phyloP scores from a whole-genome alignment of 1,140 invertebrate species.

The Teleogryllus occipitalis region DNA sequence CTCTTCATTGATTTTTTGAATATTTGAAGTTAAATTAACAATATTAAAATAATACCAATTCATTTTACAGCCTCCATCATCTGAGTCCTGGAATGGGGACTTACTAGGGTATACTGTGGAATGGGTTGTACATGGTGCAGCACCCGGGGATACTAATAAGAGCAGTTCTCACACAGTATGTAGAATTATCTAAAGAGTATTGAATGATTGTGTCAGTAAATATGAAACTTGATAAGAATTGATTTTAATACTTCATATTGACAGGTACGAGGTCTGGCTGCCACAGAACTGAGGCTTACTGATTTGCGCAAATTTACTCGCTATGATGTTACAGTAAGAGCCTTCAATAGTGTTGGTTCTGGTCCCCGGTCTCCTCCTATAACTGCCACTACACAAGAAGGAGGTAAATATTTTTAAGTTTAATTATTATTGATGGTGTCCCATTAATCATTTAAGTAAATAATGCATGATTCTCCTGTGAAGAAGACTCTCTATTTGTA shows the following conservation, averaged over 20 bases:
- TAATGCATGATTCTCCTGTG: background rate
- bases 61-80: constrained; percentile 40
- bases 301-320: constrained; percentile 69
- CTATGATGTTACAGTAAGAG: constrained; percentile 70
- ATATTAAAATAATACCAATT: background rate
- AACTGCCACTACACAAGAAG: constrained; percentile 71
- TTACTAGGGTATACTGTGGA: constrained; percentile 54
- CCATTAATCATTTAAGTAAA: too few relatives aligned
- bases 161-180: constrained; percentile 13
- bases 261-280: background rate
- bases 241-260: background rate
- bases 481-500: background rate
- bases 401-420: constrained; percentile 47
- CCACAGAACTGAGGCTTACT: constrained; percentile 28
- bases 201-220: too few relatives aligned
- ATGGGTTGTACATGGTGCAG: background rate
- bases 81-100: constrained; percentile 48
- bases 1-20: background rate
- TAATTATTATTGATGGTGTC: background rate
- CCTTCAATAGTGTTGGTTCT: constrained; percentile 75
- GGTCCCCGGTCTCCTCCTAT: constrained; percentile 66
- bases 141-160: background rate
- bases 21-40: background rate
- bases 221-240: too few relatives aligned
- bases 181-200: background rate